Percentiles rank a stretch among this genome's conserved stretches.
phyloP scores from a whole-genome alignment of 2,888 invertebrate genomes.

The Ophraella communa region DNA sequence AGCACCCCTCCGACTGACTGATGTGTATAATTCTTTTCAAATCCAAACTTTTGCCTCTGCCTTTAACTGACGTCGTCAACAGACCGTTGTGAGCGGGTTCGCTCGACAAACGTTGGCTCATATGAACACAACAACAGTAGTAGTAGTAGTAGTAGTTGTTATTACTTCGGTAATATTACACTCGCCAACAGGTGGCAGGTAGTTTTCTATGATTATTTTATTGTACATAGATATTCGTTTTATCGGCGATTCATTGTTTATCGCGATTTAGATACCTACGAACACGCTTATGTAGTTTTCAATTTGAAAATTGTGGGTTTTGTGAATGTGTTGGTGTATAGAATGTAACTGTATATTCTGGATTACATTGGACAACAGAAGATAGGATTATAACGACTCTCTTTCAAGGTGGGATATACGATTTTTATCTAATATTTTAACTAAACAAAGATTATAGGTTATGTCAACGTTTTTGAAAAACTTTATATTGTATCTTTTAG shows the following conservation, averaged over 20 bases:
- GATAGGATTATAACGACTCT: no score
- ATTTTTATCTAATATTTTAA: no score
- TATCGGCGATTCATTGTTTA: not conserved
- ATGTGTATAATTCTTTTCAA: slow-evolving; percentile 5
- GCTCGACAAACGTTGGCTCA: slow-evolving; percentile 4
- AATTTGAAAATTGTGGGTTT: not conserved
- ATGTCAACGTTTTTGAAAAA: no score
- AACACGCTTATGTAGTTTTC: not conserved
- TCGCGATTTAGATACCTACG: not conserved
- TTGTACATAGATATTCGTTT: not conserved
- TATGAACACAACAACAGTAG: not conserved
- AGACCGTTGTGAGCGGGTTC: slow-evolving; percentile 5
- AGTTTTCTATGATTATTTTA: slow-evolving; percentile 2
- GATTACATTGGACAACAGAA: no score
- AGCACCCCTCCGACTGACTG: slow-evolving; percentile 1
- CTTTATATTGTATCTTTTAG: no score
- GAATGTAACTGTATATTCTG: not conserved
- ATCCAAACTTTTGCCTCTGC: slow-evolving; percentile 3
- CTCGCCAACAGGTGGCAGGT: slow-evolving; percentile 12
- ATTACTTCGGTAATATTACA: not conserved
- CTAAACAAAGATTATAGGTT: no score
- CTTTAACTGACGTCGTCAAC: no score
- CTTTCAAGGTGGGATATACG: no score
- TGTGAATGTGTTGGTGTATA: not conserved
- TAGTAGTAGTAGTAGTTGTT: no score